phyloP scores from a whole-genome alignment of 1,140 invertebrate genomes.

The Orchesella cincta region DNA sequence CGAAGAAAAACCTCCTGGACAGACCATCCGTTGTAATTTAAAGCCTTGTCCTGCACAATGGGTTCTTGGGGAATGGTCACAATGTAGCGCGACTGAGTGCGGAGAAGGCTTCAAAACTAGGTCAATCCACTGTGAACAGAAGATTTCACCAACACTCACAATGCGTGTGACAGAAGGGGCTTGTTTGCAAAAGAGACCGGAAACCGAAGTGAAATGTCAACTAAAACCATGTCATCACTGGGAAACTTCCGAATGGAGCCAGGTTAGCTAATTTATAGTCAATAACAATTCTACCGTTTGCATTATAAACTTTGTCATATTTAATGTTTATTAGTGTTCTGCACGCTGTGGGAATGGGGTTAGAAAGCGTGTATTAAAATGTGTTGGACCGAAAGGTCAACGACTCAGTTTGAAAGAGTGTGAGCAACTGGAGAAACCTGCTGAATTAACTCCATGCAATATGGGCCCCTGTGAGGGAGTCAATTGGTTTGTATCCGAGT shows the following conservation, averaged over 20 bases:
- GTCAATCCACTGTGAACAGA: conserved; percentile 58
- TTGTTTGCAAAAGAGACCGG: conserved; percentile 55
- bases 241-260: conserved; percentile 53
- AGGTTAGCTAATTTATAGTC: conserved; percentile 46
- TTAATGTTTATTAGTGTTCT: no score
- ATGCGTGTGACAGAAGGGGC: conserved; percentile 61
- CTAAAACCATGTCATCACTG: conserved; percentile 48
- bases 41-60: conserved; percentile 68
- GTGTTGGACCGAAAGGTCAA: conserved; percentile 51
- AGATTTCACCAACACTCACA: conserved; percentile 58
- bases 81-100: conserved; percentile 68
- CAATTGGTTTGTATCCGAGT: conserved; percentile 48
- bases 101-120: conserved; percentile 66
- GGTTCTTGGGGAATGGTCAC: conserved; percentile 60
- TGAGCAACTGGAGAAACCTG: conserved; percentile 51
- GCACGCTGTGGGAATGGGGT: conserved; percentile 61
- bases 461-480: conserved; percentile 54
- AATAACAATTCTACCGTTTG: background rate
- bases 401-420: conserved; percentile 54
- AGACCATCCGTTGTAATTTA: conserved; percentile 69
- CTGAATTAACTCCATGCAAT: conserved; percentile 59
- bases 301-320: no score
- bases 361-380: conserved; percentile 57
- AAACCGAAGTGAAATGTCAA: conserved; percentile 45
- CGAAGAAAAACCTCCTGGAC: conserved; percentile 63